Percentiles rank a stretch among this genome's conserved stretches.
These are phyloP conservation scores for Salminus brasiliensis DNA, from an alignment of 2,113 vertebrate species.

Conservation along the genomic window DNA sequence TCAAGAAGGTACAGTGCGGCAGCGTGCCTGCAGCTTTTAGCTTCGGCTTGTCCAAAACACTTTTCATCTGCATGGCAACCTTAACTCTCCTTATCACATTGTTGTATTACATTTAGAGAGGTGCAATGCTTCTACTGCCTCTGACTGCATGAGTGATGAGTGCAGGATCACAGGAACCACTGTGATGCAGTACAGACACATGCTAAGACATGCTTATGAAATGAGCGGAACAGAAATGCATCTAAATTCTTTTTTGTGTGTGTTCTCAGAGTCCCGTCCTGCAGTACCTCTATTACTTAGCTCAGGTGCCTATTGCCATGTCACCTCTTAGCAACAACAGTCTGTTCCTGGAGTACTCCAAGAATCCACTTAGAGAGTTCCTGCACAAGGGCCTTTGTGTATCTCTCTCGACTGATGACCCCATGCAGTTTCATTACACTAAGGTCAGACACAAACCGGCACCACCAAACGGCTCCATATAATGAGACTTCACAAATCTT, in stretches of 20 bases:
- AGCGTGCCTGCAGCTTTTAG: not conserved
- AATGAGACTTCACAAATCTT: not conserved
- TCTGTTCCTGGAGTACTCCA: slow-evolving; percentile 95
- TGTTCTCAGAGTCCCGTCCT: slow-evolving; percentile 89
- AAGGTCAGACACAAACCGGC: slow-evolving; percentile 81
- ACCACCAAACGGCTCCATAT: too few species aligned
- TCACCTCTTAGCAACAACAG: slow-evolving; percentile 99
- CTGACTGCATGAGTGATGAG: not conserved
- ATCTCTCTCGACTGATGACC: slow-evolving; percentile 95
- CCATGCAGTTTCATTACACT: slow-evolving; percentile 99
- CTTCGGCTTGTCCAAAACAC: not conserved
- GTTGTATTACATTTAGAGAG: not conserved
- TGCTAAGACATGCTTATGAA: slow-evolving; percentile 3
- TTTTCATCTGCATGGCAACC: not conserved
- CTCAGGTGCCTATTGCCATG: slow-evolving; percentile 98
- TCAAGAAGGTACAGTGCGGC: slow-evolving; percentile 86
- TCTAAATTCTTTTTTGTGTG: not conserved
- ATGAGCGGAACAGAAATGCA: too few species aligned
- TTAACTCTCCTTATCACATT: slow-evolving; percentile 1
- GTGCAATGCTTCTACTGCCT: not conserved
- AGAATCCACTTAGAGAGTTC: slow-evolving; percentile 93
- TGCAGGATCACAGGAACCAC: not conserved
- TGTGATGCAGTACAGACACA: not conserved
- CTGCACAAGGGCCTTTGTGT: slow-evolving; percentile 93
- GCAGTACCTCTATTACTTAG: slow-evolving; percentile 97